phyloP scores from a whole-genome alignment of 1,140 invertebrate species.

The Drosophila simulans region DNA sequence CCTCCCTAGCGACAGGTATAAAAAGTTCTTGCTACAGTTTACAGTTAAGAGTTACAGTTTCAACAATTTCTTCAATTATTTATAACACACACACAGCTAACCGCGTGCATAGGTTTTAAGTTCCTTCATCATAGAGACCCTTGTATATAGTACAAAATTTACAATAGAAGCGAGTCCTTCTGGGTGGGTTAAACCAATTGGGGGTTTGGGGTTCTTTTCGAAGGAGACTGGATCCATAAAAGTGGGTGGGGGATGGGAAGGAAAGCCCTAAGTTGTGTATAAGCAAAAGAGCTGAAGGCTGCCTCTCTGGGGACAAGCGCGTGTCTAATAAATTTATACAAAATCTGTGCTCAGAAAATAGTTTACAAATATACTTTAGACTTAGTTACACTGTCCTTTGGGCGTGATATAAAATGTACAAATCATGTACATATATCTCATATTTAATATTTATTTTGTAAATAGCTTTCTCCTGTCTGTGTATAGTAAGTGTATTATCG shows the following conservation, averaged over 20 bases:
- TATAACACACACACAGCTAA: slow-evolving; percentile 25
- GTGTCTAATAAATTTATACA: slow-evolving; percentile 77
- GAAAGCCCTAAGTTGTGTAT: slow-evolving; percentile 59
- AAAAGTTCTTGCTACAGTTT: slow-evolving; percentile 70
- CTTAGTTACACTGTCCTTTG: slow-evolving; percentile 80
- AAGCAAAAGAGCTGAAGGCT: slow-evolving; percentile 75
- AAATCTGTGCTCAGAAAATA: slow-evolving; percentile 82
- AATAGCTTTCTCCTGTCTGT: slow-evolving; percentile 38
- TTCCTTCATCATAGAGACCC: slow-evolving; percentile 50
- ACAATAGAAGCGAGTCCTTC: slow-evolving; percentile 71
- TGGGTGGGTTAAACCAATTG: slow-evolving; percentile 31
- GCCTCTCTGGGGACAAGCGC: slow-evolving; percentile 53
- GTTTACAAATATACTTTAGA: slow-evolving; percentile 79
- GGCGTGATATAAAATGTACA: slow-evolving; percentile 68
- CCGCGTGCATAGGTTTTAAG: slow-evolving; percentile 17
- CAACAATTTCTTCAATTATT: slow-evolving; percentile 45
- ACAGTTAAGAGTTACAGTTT: slow-evolving; percentile 63
- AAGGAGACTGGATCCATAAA: background rate
- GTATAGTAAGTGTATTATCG: slow-evolving; percentile 17
- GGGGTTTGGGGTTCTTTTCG: background rate
- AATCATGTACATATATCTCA: slow-evolving; percentile 26
- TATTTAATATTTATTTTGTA: slow-evolving; percentile 40
- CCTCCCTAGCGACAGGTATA: slow-evolving; percentile 71
- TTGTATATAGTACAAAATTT: slow-evolving; percentile 83
- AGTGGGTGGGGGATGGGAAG: background rate